Evolutionary conservation across 2,888 invertebrate species (phyloP).

Genomic region (Synanthedon myopaeformis): DNA sequence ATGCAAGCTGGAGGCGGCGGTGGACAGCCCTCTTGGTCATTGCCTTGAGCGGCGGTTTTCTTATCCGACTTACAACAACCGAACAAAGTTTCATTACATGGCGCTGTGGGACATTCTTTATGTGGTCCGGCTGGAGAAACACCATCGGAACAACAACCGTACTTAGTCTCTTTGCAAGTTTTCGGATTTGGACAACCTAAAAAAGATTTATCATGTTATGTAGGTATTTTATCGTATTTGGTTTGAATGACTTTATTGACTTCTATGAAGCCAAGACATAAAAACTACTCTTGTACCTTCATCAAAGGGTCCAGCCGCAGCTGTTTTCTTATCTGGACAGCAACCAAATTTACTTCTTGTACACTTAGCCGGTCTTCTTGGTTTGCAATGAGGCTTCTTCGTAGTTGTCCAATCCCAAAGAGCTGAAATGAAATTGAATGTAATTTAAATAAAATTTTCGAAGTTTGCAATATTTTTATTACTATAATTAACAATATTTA

Average conservation of each 20-base stretch:
- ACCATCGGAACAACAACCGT: constrained; percentile 86
- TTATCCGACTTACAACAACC: constrained; percentile 87
- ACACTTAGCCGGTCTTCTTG: constrained; percentile 70
- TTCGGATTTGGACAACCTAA: constrained; percentile 77
- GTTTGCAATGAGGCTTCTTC: constrained; percentile 68
- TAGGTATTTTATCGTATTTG: constrained; percentile 1
- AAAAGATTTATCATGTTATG: background rate
- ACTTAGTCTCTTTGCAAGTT: constrained; percentile 81
- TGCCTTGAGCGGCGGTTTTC: constrained; percentile 81
- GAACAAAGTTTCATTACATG: constrained; percentile 82
- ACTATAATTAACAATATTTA: no score
- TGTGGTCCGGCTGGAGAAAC: constrained; percentile 83
- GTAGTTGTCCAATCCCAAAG: constrained; percentile 68
- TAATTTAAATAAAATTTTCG: constrained; percentile 11
- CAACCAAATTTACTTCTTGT: constrained; percentile 80
- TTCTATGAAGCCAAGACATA: background rate
- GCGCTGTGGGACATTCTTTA: constrained; percentile 80
- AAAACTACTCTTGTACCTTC: constrained; percentile 57
- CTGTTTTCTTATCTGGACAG: constrained; percentile 82
- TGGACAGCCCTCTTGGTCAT: constrained; percentile 87
- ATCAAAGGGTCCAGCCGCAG: constrained; percentile 85
- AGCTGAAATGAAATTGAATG: constrained; percentile 19
- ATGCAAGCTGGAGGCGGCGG: constrained; percentile 71
- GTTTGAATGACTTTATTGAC: constrained; percentile 1
- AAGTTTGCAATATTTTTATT: background rate